phyloP scores from a whole-genome alignment of 92 coral and sea anemone species.

The Pocillopora grandis region DNA sequence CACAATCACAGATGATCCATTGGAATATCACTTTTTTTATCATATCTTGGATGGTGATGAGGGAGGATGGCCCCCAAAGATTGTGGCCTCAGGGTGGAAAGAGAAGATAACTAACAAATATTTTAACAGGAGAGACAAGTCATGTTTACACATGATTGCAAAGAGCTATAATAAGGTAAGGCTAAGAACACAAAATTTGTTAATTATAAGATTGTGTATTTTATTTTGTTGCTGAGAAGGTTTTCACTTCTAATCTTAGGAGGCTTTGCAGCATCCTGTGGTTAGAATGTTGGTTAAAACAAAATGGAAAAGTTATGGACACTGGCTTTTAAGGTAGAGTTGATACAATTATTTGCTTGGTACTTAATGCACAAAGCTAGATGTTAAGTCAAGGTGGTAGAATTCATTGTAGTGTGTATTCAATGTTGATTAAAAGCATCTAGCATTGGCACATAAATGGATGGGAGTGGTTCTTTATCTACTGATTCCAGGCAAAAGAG shows the following conservation, averaged over 20 bases:
- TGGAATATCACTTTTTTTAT: slow-evolving; percentile 79
- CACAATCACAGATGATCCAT: slow-evolving; percentile 78
- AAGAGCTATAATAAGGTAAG: slow-evolving; percentile 70
- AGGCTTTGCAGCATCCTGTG: too few relatives aligned
- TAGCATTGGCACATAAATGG: too few relatives aligned
- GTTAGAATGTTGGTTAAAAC: too few relatives aligned
- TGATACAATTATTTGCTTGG: too few relatives aligned
- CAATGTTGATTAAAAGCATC: too few relatives aligned
- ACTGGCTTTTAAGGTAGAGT: slow-evolving; percentile 58
- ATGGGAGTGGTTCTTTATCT: too few relatives aligned
- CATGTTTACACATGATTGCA: slow-evolving; percentile 32
- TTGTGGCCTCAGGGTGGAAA: slow-evolving; percentile 21
- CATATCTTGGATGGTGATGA: slow-evolving; percentile 72
- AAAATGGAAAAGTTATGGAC: slow-evolving; percentile 39
- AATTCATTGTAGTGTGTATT: too few relatives aligned
- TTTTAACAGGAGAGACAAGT: slow-evolving; percentile 57
- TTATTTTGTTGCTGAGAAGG: slow-evolving; percentile 51
- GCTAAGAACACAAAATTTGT: not conserved
- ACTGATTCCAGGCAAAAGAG: too few relatives aligned
- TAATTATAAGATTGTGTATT: not conserved
- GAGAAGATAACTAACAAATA: slow-evolving; percentile 34
- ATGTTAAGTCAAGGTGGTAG: too few relatives aligned
- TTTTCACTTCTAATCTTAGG: slow-evolving; percentile 33
- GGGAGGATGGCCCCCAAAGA: not conserved
- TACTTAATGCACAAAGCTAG: too few relatives aligned